Evolutionary conservation across 2,797 vertebrate species (phyloP), one percentile per base, ranked within the genome.

Genomic region (Chrysocyon brachyurus): DNA sequence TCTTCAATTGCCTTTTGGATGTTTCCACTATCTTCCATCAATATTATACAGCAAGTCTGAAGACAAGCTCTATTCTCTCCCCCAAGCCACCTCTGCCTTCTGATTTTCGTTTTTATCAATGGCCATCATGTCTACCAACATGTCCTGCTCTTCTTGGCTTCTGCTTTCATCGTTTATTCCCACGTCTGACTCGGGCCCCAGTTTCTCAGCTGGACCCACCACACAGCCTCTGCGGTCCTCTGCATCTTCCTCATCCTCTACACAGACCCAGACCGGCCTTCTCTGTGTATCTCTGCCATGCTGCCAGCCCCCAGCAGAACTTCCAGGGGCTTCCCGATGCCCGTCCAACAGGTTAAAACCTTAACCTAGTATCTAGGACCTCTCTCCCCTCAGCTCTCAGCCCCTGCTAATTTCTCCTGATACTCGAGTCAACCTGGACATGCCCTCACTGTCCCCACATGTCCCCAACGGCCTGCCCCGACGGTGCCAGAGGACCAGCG

Each of bases 151-250:
- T 86, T 46, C 56, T 70, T 84, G 57, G 10, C 64, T 87, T 63
- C 79, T 15, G 40, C 40, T 92, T 88, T 46, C 12, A 2, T 14
- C 4, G 49, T n/a, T 12, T 40, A 11, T 2, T 16, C 28, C 17
- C 3, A 17, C 9, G 17, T 75, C 64, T 0, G 3, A 28, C 31
- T 26, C 5, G 6, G 31, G 28, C 26, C 16, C 21, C 9, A 9
- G n/a, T 46, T n/a, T 73, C 83, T 78, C 68, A 84, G 28, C 1
- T 0, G 40, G 49, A 52, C 36, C 1, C 15, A 22, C 33, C 24
- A 12, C 0, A 9, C 5, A 0, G 56, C 73, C 46, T 84, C 86
- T n/a, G 5, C 0, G 3, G 49, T 14, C 21, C n/a, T 61, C 19
- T 12, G 46, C 0, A 0, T 6, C 33, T 8, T 36, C 22, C 52